phyloP scores from a whole-genome alignment of 2,113 vertebrate genomes.

The Collichthys lucidus region DNA sequence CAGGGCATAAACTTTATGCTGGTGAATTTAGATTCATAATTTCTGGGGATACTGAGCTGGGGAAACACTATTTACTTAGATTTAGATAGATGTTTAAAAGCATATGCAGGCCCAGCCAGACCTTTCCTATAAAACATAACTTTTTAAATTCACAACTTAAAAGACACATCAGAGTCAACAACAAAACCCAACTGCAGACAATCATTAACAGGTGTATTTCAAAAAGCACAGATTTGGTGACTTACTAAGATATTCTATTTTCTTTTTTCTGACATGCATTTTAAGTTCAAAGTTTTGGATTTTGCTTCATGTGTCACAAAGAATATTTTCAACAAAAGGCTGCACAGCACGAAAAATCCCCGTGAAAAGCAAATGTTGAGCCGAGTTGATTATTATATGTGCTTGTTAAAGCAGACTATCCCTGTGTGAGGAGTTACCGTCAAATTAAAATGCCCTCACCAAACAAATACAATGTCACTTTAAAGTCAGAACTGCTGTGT shows the following conservation, averaged over 20 bases:
- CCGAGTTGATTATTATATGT: slow-evolving; percentile 29
- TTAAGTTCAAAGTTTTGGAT: slow-evolving; percentile 28
- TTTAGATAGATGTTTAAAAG: background rate
- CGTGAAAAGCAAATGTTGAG: slow-evolving; percentile 4
- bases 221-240: slow-evolving; percentile 8
- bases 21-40: background rate
- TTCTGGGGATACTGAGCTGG: no score
- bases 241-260: background rate
- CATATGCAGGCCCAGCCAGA: background rate
- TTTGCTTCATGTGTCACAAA: slow-evolving; percentile 14
- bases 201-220: slow-evolving; percentile 13
- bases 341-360: background rate
- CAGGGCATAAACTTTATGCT: background rate
- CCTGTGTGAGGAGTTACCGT: slow-evolving; percentile 20
- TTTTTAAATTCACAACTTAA: background rate
- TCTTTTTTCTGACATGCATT: slow-evolving; percentile 6
- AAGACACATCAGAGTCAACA: background rate
- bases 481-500: background rate
- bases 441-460: slow-evolving; percentile 42
- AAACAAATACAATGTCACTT: slow-evolving; percentile 11
- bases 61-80: background rate
- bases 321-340: background rate
- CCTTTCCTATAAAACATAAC: background rate
- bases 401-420: slow-evolving; percentile 38
- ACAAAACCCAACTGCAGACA: background rate